Evolutionary conservation across 2,888 invertebrate genomes (phyloP), one percentile per base, ranked within the genome.

Genomic region (Drosophila pegasa): DNA sequence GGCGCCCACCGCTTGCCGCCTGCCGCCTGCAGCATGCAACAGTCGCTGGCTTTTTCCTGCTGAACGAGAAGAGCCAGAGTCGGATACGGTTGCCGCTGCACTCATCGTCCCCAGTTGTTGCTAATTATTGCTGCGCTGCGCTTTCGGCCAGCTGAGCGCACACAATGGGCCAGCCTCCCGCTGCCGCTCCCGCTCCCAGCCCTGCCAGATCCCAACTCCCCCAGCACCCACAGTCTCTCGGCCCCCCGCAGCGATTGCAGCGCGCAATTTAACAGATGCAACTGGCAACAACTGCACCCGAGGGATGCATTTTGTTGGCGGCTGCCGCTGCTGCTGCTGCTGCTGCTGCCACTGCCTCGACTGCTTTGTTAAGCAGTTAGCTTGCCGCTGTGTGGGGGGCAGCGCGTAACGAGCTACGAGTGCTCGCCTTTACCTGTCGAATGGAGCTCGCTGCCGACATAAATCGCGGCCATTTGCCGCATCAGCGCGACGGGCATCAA

Each of bases 101-200:
- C 16, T 9, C 33, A 20, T 29, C 64, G 41, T 35, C 48, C 52
- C 50, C 64, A 67, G 77, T 76, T 71, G 68, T 41, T 86, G 83
- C 83, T 81, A 81, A 81, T 81, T 81, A 75, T 75, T 77, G 73
- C 77, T 76, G 50, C 38, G 72, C 57, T 63, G 64, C 75, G 71
- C 74, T 75, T 71, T 71, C 71, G 74, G 58, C 58, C 75, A 75
- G 62, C 75, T 61, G 71, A 75, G 75, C 61, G 62, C 73, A 67
- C 75, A 76, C 72, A 60, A 61, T 76, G 57, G 55, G 61, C 27
- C 38, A 31, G 55, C 16, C 35, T 10, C 33, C 27, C 8, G 20
- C 20, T 31, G n/a, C 33, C 25, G 20, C 8, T 29, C 29, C n/a
- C 29, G 31, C 20, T 47, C 25, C 40, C 31, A 27, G 18, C 27